Conservation (phyloP, 1,140 invertebrate genomes). For the Atopsyche davidsoni region DNA sequence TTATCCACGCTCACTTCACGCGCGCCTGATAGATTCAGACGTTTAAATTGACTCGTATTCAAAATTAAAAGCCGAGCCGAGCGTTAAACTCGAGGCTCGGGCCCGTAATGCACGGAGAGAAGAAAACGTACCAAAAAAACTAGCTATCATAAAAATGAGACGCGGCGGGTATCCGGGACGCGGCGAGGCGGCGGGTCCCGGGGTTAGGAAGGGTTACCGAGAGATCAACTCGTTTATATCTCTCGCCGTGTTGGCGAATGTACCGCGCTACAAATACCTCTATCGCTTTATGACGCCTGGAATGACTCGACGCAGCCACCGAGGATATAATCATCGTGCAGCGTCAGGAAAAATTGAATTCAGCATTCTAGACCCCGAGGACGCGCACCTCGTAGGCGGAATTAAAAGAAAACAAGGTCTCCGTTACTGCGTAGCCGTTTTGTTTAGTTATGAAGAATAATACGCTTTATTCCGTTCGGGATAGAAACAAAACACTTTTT, state of each 20-base stretch:
- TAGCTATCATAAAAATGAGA: conserved; percentile 11
- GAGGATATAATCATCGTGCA: conserved; percentile 23
- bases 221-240: conserved; percentile 25
- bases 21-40: too few species aligned
- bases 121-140: background rate
- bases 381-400: too few species aligned
- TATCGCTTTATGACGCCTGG: conserved; percentile 18
- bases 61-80: too few species aligned
- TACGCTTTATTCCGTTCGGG: too few species aligned
- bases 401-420: too few species aligned
- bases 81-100: too few species aligned
- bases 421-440: too few species aligned
- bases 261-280: conserved; percentile 19
- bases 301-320: conserved; percentile 19
- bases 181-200: conserved; percentile 12
- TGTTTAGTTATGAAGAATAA: too few species aligned
- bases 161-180: conserved; percentile 15
- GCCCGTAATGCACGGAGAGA: background rate
- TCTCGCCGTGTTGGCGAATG: conserved; percentile 16
- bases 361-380: conserved; percentile 11
- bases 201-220: conserved; percentile 20
- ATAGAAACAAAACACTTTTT: too few species aligned
- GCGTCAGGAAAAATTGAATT: conserved; percentile 24
- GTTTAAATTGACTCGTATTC: too few species aligned
- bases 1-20: too few species aligned